A percentile compares a stretch with the other conserved stretches of the same genome.
phyloP scores from a whole-genome alignment of 2,113 vertebrate species.

The Pelecanoides urinatrix region DNA sequence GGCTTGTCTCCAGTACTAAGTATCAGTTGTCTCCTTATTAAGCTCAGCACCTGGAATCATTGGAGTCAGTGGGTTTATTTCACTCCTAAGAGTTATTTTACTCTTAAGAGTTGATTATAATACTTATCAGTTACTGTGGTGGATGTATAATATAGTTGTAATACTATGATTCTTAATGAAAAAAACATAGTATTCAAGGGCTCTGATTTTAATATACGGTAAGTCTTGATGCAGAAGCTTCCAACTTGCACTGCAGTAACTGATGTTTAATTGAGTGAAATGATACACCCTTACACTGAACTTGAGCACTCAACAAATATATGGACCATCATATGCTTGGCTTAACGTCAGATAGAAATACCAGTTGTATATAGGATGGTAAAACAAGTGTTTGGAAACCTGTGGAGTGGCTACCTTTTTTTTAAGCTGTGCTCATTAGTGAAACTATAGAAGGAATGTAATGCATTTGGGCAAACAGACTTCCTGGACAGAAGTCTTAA shows the following conservation, averaged over 20 bases:
- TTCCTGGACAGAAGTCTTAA: conserved; percentile 63
- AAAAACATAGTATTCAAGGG: conserved; percentile 42
- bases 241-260: conserved; percentile 71
- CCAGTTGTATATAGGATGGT: background rate
- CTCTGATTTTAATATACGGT: conserved; percentile 52
- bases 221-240: conserved; percentile 58
- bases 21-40: conserved; percentile 45
- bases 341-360: conserved; percentile 29
- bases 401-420: conserved; percentile 10
- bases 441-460: conserved; percentile 27
- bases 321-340: conserved; percentile 29
- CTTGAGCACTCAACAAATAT: conserved; percentile 26
- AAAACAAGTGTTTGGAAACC: conserved; percentile 27
- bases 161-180: conserved; percentile 47
- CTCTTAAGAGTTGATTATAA: conserved; percentile 56
- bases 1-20: conserved; percentile 59
- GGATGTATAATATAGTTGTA: background rate
- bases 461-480: conserved; percentile 47
- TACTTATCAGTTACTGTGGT: conserved; percentile 71
- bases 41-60: conserved; percentile 47
- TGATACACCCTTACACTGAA: background rate
- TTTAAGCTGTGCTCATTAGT: conserved; percentile 31
- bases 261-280: conserved; percentile 31
- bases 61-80: conserved; percentile 59
- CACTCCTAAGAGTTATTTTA: conserved; percentile 61